Conservation (phyloP, 2,888 invertebrate species). For the Fabriciana adippe region DNA sequence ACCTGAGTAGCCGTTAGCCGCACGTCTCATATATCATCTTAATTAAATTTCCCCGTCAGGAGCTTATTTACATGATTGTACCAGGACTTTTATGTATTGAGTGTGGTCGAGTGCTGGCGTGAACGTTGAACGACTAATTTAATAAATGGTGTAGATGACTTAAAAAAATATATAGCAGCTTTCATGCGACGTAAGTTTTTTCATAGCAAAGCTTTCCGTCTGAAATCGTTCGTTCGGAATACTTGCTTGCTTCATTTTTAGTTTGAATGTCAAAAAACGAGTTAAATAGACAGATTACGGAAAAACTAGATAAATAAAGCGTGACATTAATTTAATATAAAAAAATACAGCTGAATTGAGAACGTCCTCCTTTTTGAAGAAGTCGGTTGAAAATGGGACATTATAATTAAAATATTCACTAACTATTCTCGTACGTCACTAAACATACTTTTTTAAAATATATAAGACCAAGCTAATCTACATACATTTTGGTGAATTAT, state of each 20-base stretch:
- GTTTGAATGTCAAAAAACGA: no score
- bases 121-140: constrained; percentile 32
- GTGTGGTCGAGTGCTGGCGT: constrained; percentile 34
- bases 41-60: constrained; percentile 78
- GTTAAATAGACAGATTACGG: no score
- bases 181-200: no score
- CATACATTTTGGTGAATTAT: constrained; percentile 10
- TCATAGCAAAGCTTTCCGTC: no score
- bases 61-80: constrained; percentile 76
- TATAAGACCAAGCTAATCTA: background rate
- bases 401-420: constrained; percentile 1
- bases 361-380: no score
- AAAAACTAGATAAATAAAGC: no score
- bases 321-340: no score
- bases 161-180: background rate
- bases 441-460: background rate
- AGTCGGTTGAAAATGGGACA: no score
- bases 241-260: no score
- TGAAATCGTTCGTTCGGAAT: no score
- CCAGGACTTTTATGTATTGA: constrained; percentile 54
- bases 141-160: constrained; percentile 6
- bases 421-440: background rate
- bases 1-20: constrained; percentile 66
- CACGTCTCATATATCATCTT: constrained; percentile 80
- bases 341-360: no score